Conservation (phyloP, 2,797 vertebrate genomes). For the Bovichtus variegatus region DNA sequence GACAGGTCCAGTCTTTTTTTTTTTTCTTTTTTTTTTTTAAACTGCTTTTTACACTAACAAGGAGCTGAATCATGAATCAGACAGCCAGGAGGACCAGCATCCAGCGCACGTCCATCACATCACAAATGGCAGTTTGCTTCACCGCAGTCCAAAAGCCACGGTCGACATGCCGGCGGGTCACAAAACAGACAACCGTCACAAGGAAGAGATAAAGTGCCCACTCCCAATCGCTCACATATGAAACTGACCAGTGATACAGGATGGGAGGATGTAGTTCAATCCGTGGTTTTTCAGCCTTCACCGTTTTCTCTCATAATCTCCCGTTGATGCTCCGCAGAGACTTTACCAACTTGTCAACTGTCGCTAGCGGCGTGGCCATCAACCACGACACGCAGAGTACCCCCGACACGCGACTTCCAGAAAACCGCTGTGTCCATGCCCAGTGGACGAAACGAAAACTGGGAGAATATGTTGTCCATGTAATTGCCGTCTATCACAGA, state of each 20-base stretch:
- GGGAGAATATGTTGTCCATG: slow-evolving; percentile 1
- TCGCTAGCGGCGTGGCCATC: slow-evolving; percentile 29
- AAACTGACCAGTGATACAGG: slow-evolving; percentile 35
- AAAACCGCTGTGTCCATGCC: slow-evolving; percentile 12
- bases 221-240: slow-evolving; percentile 36
- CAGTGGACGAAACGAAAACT: background rate
- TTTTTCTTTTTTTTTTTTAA: background rate
- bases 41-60: slow-evolving; percentile 38
- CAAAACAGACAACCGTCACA: slow-evolving; percentile 32
- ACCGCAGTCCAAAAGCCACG: slow-evolving; percentile 36
- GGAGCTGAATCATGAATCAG: slow-evolving; percentile 48
- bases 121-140: slow-evolving; percentile 33
- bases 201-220: slow-evolving; percentile 37
- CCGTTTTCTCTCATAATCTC: slow-evolving; percentile 57
- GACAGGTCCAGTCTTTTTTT: slow-evolving; percentile 26
- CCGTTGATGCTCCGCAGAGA: slow-evolving; percentile 64
- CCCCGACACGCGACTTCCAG: slow-evolving; percentile 28
- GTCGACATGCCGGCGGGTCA: slow-evolving; percentile 32
- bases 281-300: background rate
- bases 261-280: slow-evolving; percentile 22
- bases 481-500: no score
- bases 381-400: slow-evolving; percentile 4
- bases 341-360: slow-evolving; percentile 61
- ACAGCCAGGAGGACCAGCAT: slow-evolving; percentile 38
- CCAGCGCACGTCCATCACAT: slow-evolving; percentile 54